Percentiles rank a stretch among this genome's conserved stretches.
Evolutionary conservation across 1,140 invertebrate species (phyloP).

Genomic region (Cyclina sinensis): DNA sequence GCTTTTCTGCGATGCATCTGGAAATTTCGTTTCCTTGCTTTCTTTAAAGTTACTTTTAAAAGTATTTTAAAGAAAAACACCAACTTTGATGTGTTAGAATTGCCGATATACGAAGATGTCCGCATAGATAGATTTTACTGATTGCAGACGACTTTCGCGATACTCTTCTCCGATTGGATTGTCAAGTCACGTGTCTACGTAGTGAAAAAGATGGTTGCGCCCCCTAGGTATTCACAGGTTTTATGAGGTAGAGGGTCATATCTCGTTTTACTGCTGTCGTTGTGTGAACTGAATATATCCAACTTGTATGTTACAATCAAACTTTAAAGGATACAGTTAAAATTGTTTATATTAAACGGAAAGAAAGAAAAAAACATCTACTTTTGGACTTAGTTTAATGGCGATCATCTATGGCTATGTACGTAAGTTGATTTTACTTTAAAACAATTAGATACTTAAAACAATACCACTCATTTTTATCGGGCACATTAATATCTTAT

Average conservation of each 20-base stretch:
- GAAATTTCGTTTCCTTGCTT: not conserved
- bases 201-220: constrained; percentile 51
- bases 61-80: constrained; percentile 6
- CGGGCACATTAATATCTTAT: constrained; percentile 21
- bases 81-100: not conserved
- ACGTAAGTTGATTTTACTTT: constrained; percentile 51
- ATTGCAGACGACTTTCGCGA: constrained; percentile 29
- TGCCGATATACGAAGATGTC: not conserved
- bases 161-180: constrained; percentile 50
- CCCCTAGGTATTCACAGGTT: constrained; percentile 60
- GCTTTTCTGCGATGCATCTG: not conserved
- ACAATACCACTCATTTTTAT: constrained; percentile 8
- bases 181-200: constrained; percentile 42
- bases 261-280: constrained; percentile 60
- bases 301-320: constrained; percentile 29
- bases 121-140: not conserved
- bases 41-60: not conserved
- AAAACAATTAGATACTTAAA: not conserved
- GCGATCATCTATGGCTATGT: constrained; percentile 20
- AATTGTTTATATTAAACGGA: constrained; percentile 14
- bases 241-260: constrained; percentile 58
- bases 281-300: constrained; percentile 47
- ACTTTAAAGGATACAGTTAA: constrained; percentile 21
- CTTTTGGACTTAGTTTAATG: constrained; percentile 58
- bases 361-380: constrained; percentile 11